Evolutionary conservation across 2,797 vertebrate species (phyloP), one percentile per base, ranked within the genome.

Genomic region (Meriones psammophilus): DNA sequence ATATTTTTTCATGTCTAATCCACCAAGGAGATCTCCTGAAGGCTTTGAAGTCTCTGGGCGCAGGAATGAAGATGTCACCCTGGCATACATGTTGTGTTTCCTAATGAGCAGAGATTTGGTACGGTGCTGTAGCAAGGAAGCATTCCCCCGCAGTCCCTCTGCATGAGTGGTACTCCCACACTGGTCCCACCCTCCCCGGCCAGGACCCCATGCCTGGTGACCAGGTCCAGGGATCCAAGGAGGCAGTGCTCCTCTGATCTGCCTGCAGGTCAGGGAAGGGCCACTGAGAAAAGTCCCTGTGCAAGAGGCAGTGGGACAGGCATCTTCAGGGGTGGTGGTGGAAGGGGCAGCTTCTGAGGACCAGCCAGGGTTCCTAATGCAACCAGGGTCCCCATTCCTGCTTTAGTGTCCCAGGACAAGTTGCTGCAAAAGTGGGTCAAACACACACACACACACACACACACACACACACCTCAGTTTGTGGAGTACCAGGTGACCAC

Each of bases 71-170:
- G 98, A 99, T 98, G 98, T 99, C 98, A 99, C 97, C 98, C 97
- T 33, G 79, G 98, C 28, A 30, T 97, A 98, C 98, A 98, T 93
- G 92, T 94, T 33, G 97, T 68, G 97, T 97, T 98, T 98, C 98
- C 98, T 99, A 98, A 99, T 98, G 98, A 99, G 98, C 98, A 97
- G 46, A 96, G 98, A 98, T 98, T 98, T 99, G 98, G 98, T 98
- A 98, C 98, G 12, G 96, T 96, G 95, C 97, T 95, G 90, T 79
- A 96, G 97, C 98, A 97, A 98, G 98, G 97, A 98, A 97, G 96
- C 89, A 54, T 97, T 97, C 95, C 96, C 98, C 95, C 90, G 30
- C 76, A 87, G 68, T 12, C 5, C n/a, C 33, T 28, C 62, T 28
- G 39, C 13, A 13, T 77, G 30, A 39, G 50, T 73, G 54, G 15